These are phyloP conservation scores for Halcyon malimbica DNA, from an alignment of 2,113 vertebrate species.

Conservation along the genomic window DNA sequence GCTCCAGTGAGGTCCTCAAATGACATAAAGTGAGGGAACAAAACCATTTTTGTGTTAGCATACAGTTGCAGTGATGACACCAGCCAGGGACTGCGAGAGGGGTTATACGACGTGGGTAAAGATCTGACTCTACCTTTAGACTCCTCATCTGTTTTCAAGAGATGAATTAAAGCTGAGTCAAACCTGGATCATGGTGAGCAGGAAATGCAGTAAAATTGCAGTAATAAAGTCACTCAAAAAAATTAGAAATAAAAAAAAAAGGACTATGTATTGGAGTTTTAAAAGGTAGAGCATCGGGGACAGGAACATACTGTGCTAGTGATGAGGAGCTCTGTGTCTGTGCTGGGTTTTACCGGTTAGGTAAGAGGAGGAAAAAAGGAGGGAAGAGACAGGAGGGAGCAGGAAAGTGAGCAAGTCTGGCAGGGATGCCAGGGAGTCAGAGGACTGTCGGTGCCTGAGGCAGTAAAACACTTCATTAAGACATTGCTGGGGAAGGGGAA, in stretches of 20 bases:
- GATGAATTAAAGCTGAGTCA: slow-evolving; percentile 24
- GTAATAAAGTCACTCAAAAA: not conserved
- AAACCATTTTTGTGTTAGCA: not conserved
- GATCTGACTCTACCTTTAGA: not conserved
- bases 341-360: not conserved
- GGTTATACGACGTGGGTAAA: not conserved
- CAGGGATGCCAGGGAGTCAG: not conserved
- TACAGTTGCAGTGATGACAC: not conserved
- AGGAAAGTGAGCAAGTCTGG: not conserved
- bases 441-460: not conserved
- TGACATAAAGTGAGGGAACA: not conserved
- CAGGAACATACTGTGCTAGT: not conserved
- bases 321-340: not conserved
- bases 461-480: not conserved
- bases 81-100: not conserved
- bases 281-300: not conserved
- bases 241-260: not conserved
- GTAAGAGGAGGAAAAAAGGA: not conserved
- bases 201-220: not conserved
- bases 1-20: not conserved
- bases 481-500: not conserved
- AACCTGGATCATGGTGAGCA: not conserved
- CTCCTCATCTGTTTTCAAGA: not conserved
- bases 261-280: not conserved
- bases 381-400: not conserved